phyloP scores from a whole-genome alignment of 92 coral and sea anemone species.

The Hydrozoanthus gracilis region DNA sequence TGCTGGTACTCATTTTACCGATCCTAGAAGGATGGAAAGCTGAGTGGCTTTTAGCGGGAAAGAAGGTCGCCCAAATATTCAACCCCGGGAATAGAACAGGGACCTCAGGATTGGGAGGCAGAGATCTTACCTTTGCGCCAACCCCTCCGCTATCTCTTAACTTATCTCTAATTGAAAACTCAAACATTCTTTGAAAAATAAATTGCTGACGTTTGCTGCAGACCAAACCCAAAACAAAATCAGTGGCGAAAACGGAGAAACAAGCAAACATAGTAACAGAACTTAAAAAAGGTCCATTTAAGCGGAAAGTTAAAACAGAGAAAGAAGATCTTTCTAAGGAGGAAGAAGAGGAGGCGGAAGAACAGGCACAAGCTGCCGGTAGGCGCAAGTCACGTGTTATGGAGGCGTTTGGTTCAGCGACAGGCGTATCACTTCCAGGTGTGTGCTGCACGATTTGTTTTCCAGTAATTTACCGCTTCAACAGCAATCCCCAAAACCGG shows the following conservation, averaged over 20 bases:
- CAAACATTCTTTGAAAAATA: not conserved
- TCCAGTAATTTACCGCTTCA: too few relatives aligned
- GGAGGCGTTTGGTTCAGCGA: constrained; percentile 25
- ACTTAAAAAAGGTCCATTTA: not conserved
- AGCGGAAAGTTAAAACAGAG: not conserved
- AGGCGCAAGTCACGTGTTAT: constrained; percentile 26
- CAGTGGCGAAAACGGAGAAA: not conserved
- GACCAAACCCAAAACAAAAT: constrained; percentile 34
- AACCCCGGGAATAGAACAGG: too few relatives aligned
- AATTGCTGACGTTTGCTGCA: not conserved
- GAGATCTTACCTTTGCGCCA: too few relatives aligned
- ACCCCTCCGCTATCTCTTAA: too few relatives aligned
- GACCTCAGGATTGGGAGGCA: too few relatives aligned
- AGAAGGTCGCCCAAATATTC: too few relatives aligned
- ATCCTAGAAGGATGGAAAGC: too few relatives aligned
- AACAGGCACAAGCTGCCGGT: not conserved
- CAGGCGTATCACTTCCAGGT: constrained; percentile 27
- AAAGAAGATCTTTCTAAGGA: not conserved
- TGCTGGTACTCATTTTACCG: too few relatives aligned
- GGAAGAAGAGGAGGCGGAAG: constrained; percentile 9
- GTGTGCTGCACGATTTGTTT: not conserved
- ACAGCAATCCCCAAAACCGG: too few relatives aligned
- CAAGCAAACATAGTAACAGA: not conserved
- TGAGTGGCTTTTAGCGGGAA: too few relatives aligned
- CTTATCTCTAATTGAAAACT: not conserved